These are phyloP conservation scores for Salvelinus sp. DNA, from an alignment of 2,113 vertebrate genomes.

Conservation along the genomic window DNA sequence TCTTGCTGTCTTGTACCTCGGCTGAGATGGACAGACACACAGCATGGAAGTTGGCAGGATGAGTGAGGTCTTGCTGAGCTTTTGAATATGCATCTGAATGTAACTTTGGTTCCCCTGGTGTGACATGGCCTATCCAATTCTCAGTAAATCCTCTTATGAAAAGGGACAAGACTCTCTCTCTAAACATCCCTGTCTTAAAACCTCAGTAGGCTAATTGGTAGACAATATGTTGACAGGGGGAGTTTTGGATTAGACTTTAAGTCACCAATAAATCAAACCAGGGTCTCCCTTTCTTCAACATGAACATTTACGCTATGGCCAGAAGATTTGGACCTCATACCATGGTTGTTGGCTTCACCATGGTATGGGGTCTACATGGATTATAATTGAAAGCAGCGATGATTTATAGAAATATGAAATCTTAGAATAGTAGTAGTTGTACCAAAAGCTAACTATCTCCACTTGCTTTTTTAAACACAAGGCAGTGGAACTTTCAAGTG, in stretches of 20 bases:
- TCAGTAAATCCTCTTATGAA: slow-evolving; percentile 11
- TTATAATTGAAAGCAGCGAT: too few species aligned
- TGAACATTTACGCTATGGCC: too few species aligned
- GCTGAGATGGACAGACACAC: slow-evolving; percentile 1
- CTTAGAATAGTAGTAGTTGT: too few species aligned
- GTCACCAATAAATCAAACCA: not conserved
- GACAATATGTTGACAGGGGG: not conserved
- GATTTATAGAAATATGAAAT: too few species aligned
- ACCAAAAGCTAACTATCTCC: too few species aligned
- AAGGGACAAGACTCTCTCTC: slow-evolving; percentile 3
- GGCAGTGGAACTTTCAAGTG: not conserved
- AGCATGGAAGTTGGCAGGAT: not conserved
- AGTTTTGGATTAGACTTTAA: not conserved
- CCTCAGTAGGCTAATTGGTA: not conserved
- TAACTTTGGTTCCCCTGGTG: not conserved
- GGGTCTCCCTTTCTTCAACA: not conserved
- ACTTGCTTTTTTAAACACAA: not conserved
- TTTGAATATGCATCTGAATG: slow-evolving; percentile 15
- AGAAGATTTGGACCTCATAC: too few species aligned
- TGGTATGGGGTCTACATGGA: too few species aligned
- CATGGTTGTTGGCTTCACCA: too few species aligned
- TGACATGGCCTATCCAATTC: slow-evolving; percentile 14
- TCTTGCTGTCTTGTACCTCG: not conserved
- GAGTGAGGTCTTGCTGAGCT: slow-evolving; percentile 21
- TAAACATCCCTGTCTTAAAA: not conserved